phyloP scores from a whole-genome alignment of 2,888 invertebrate species.

The Cephus sareptanus region DNA sequence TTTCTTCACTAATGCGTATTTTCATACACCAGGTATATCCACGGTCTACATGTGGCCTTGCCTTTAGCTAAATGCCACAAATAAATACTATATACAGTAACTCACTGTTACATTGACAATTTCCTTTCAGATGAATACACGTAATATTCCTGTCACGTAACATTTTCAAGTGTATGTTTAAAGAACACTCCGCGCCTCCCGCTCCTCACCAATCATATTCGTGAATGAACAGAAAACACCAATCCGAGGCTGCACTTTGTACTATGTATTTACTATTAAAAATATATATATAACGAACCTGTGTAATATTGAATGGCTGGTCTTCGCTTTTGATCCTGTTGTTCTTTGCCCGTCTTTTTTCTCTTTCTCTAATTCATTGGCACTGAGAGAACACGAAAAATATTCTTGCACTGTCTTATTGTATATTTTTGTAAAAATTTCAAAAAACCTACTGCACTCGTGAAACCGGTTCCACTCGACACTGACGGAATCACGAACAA shows the following conservation, averaged over 20 bases:
- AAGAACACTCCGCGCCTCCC: background rate
- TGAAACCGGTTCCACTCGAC: background rate
- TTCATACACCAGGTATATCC: too few species aligned
- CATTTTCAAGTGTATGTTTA: background rate
- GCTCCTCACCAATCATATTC: background rate
- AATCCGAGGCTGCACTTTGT: background rate
- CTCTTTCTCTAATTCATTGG: background rate
- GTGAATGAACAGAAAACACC: background rate
- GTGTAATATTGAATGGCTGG: background rate
- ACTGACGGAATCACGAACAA: background rate
- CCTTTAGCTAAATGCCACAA: background rate
- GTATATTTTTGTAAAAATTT: too few species aligned
- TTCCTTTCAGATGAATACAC: background rate
- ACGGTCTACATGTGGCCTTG: background rate
- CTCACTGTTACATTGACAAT: background rate
- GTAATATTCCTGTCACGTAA: background rate
- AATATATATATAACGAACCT: background rate
- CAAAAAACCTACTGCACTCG: background rate
- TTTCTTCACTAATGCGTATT: too few species aligned
- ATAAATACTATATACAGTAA: background rate
- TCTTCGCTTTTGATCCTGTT: background rate
- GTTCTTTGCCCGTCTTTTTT: background rate
- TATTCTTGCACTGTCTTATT: too few species aligned
- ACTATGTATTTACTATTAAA: background rate
- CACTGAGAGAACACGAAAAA: too few species aligned